phyloP scores from a whole-genome alignment of 35 echinoderm and acorn worm species.

The Apostichopus parvimensis region DNA sequence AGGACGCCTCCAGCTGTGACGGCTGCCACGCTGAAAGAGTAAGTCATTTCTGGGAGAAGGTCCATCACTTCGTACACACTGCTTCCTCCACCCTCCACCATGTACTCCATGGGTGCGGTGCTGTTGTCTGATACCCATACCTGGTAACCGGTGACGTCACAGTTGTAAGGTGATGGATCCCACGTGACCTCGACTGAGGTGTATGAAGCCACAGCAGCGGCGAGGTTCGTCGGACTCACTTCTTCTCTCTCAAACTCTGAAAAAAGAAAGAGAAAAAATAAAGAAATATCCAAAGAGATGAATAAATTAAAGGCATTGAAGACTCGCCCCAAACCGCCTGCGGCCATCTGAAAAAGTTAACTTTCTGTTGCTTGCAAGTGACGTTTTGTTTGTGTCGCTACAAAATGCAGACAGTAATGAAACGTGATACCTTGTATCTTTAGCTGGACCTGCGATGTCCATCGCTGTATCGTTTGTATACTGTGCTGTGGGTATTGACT shows the following conservation, averaged over 20 bases:
- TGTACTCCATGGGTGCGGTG: slow-evolving; percentile 20
- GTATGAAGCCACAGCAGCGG: slow-evolving; percentile 23
- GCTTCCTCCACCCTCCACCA: slow-evolving; percentile 63
- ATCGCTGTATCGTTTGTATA: too few species aligned
- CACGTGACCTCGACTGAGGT: slow-evolving; percentile 71
- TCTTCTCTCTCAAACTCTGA: slow-evolving; percentile 58
- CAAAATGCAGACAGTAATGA: too few species aligned
- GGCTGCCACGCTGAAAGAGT: slow-evolving; percentile 68
- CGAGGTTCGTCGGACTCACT: slow-evolving; percentile 51
- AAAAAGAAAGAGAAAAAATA: background rate
- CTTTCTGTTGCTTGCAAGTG: too few species aligned
- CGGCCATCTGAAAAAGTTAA: too few species aligned
- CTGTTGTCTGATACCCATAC: slow-evolving; percentile 35
- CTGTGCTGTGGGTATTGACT: too few species aligned
- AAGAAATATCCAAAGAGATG: too few species aligned
- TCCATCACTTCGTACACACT: slow-evolving; percentile 29
- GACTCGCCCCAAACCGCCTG: too few species aligned
- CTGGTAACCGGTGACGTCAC: slow-evolving; percentile 81
- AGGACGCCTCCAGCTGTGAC: slow-evolving; percentile 41
- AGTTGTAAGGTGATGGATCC: slow-evolving; percentile 71
- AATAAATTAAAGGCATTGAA: too few species aligned
- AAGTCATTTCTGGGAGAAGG: slow-evolving; percentile 59
- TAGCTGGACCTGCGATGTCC: too few species aligned
- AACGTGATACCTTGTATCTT: too few species aligned
- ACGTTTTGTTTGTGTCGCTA: too few species aligned